These are phyloP conservation scores for Scaptomyza hsui DNA, from an alignment of 1,140 invertebrate species.

Conservation along the genomic window DNA sequence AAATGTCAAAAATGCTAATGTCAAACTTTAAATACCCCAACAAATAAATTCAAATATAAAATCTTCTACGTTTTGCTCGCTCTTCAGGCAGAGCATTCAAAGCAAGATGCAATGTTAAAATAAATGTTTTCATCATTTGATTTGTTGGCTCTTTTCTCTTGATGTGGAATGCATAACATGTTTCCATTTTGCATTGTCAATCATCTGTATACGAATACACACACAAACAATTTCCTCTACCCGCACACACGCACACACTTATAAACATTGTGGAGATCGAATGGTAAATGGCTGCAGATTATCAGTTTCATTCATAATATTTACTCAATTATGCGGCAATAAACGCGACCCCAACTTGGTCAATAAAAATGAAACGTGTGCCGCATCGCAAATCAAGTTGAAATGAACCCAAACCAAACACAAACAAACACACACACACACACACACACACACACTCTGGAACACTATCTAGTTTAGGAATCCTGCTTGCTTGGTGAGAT, in stretches of 20 bases:
- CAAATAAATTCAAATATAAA: too few species aligned
- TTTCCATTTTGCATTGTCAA: slow-evolving; percentile 50
- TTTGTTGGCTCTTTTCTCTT: slow-evolving; percentile 21
- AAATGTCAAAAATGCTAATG: background rate
- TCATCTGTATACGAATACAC: slow-evolving; percentile 25
- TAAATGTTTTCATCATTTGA: slow-evolving; percentile 15
- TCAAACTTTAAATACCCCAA: too few species aligned
- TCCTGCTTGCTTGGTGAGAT: background rate
- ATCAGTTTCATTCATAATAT: slow-evolving; percentile 63
- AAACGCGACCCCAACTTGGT: slow-evolving; percentile 60
- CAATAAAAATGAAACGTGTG: slow-evolving; percentile 65
- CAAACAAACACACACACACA: background rate
- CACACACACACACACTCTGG: background rate
- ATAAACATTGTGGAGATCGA: slow-evolving; percentile 33
- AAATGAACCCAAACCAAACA: slow-evolving; percentile 6
- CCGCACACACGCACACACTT: slow-evolving; percentile 2
- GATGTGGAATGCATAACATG: slow-evolving; percentile 22
- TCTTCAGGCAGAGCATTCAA: background rate
- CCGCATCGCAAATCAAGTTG: slow-evolving; percentile 51
- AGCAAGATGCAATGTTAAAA: slow-evolving; percentile 1
- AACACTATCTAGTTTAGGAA: slow-evolving; percentile 3
- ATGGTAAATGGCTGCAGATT: slow-evolving; percentile 60
- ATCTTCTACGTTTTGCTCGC: too few species aligned
- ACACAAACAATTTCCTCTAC: background rate
- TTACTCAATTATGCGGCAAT: slow-evolving; percentile 66